Conservation (phyloP, 2,113 vertebrate genomes). For the Oreotragus oreotragus region DNA sequence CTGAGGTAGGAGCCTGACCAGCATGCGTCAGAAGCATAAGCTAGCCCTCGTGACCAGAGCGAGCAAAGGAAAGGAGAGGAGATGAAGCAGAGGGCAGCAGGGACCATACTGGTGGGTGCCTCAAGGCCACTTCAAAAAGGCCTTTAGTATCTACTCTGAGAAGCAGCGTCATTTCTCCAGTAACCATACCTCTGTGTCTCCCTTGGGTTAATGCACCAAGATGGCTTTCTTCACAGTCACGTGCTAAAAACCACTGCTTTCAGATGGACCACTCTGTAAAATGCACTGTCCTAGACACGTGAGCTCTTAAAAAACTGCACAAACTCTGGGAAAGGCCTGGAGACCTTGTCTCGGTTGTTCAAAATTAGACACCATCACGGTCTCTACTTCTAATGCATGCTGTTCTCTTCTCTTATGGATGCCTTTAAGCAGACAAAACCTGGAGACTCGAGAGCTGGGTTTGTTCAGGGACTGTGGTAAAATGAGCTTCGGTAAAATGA, state of each 20-base stretch:
- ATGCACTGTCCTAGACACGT: fast-evolving
- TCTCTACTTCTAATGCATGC: background rate
- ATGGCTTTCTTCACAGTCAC: no score
- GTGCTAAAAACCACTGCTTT: background rate
- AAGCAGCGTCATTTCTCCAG: background rate
- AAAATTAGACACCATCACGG: background rate
- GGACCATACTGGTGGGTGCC: background rate
- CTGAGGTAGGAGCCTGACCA: background rate
- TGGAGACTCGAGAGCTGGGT: background rate
- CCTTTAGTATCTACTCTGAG: background rate
- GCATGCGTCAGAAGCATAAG: background rate
- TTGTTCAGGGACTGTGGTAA: background rate
- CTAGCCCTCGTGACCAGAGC: background rate
- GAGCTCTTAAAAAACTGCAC: background rate
- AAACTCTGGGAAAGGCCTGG: background rate
- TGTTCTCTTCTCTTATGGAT: background rate
- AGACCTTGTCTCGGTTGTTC: background rate
- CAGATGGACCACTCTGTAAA: background rate
- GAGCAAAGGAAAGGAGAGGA: background rate
- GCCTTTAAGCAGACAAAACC: background rate
- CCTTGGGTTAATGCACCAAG: background rate
- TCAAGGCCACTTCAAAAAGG: background rate
- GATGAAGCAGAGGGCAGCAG: background rate
- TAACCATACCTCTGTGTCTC: background rate
- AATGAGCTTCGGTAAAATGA: background rate